Evolutionary conservation across 2,888 invertebrate genomes (phyloP).

Genomic region (Drosophila pegasa): DNA sequence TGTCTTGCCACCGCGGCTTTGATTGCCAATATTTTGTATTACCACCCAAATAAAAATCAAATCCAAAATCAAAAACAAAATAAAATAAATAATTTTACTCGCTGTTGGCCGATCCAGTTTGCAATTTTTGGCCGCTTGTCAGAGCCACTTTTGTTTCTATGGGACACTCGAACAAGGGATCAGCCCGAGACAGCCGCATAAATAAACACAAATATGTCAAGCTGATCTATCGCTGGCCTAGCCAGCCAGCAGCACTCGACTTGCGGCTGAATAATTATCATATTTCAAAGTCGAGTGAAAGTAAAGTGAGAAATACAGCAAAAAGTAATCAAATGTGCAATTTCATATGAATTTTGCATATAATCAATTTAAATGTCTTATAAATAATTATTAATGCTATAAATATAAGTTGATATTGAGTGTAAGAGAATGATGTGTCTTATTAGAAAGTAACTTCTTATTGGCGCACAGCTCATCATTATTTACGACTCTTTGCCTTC

Average conservation of each 20-base stretch:
- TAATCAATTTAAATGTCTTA: background rate
- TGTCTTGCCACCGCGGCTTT: conserved; percentile 45
- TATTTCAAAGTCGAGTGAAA: conserved; percentile 63
- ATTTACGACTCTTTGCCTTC: background rate
- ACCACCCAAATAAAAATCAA: conserved; percentile 38
- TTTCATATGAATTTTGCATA: background rate
- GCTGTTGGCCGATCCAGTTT: conserved; percentile 35
- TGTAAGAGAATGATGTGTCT: background rate
- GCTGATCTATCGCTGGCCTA: conserved; percentile 1
- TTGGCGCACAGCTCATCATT: background rate
- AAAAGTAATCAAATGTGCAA: background rate
- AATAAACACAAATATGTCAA: background rate
- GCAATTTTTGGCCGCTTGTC: conserved; percentile 2
- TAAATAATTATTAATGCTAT: background rate
- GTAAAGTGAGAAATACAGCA: conserved; percentile 15
- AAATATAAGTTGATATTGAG: background rate
- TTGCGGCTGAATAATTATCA: conserved; percentile 1
- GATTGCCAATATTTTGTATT: conserved; percentile 60
- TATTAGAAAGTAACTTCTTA: background rate
- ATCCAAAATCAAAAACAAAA: conserved; percentile 1
- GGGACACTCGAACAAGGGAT: conserved; percentile 30
- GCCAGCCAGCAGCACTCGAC: background rate
- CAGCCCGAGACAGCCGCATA: conserved; percentile 11
- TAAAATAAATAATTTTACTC: conserved; percentile 12
- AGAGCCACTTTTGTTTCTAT: conserved; percentile 24